phyloP scores from a whole-genome alignment of 1,140 invertebrate species.

The Mercenaria mercenaria region DNA sequence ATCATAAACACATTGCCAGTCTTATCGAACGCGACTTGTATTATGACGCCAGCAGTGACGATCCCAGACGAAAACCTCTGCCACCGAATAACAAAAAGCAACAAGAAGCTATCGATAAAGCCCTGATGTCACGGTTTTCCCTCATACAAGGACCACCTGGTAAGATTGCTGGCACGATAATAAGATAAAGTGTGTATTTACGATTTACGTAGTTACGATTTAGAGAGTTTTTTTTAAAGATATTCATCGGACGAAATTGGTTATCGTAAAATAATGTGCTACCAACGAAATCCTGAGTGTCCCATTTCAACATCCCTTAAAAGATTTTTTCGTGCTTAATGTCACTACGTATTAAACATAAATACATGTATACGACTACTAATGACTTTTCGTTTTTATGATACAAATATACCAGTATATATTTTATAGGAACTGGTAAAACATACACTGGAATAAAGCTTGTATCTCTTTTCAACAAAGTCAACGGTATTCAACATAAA shows the following conservation, averaged over 20 bases:
- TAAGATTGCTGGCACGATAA: no score
- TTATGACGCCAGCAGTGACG: not conserved
- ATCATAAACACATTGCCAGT: conserved; percentile 20
- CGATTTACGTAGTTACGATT: no score
- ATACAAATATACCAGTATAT: no score
- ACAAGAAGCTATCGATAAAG: conserved; percentile 54
- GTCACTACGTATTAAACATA: no score
- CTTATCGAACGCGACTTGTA: conserved; percentile 36
- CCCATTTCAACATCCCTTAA: no score
- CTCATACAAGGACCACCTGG: conserved; percentile 79
- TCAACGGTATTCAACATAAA: conserved; percentile 67
- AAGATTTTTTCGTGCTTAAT: no score
- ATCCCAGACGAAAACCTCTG: not conserved
- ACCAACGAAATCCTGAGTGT: no score
- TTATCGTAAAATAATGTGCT: no score
- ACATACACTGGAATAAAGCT: conserved; percentile 78
- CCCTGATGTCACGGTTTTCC: conserved; percentile 65
- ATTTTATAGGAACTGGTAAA: conserved; percentile 81
- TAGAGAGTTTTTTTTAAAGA: no score
- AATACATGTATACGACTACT: no score
- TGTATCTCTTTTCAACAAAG: conserved; percentile 72
- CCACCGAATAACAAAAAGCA: conserved; percentile 56
- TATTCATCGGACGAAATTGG: no score
- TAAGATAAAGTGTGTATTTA: not conserved
- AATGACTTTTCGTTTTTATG: no score